Evolutionary conservation across 2,888 invertebrate genomes (phyloP), one percentile per base, ranked within the genome.

Genomic region (Drepana falcataria): DNA sequence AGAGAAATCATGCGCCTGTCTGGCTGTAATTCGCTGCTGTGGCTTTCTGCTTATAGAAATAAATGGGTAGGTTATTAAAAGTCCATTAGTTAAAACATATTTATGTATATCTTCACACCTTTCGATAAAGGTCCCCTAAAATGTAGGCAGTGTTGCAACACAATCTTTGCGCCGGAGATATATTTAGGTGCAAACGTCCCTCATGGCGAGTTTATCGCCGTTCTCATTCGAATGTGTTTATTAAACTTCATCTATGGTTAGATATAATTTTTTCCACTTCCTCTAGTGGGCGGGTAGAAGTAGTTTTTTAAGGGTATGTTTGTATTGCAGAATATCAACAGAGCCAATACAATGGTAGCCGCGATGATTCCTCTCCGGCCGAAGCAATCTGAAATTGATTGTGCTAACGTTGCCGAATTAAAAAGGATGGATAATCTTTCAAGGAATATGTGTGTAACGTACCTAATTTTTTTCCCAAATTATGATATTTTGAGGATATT

Each of bases 1-100:
- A 83, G 93, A 57, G 95, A 95, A 66, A 77, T 95, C 55, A 91
- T 94, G 87, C 81, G 94, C 4, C 68, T 93, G 0, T 90, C 91
- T 44, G 91, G 90, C 0, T 83, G 84, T 56, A 70, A 59, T n/a
- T 63, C 79, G 4, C 54, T 90, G 33, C 54, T 88, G 58, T 90
- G 89, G 87, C 61, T 88, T 54, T 85, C 87, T 0, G 80, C 79
- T 4, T 87, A 88, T 57, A 80, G 86, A 35, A 87, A 83, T 66
- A 89, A 88, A 81, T 81, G 80, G 85, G 90, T 89, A 60, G 65
- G 59, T 56, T 47, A 21, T 21, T 21, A 37, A 37, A 2, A 47
- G 47, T n/a, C 7, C 47, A 47, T 21, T 21, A 21, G 21, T 21
- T 21, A 21, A 21, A 21, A 21, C 21, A 21, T 21, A 21, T 21